Evolutionary conservation across 2,113 vertebrate species (phyloP), one percentile per base, ranked within the genome.

Genomic region (Pelecanus crispus): DNA sequence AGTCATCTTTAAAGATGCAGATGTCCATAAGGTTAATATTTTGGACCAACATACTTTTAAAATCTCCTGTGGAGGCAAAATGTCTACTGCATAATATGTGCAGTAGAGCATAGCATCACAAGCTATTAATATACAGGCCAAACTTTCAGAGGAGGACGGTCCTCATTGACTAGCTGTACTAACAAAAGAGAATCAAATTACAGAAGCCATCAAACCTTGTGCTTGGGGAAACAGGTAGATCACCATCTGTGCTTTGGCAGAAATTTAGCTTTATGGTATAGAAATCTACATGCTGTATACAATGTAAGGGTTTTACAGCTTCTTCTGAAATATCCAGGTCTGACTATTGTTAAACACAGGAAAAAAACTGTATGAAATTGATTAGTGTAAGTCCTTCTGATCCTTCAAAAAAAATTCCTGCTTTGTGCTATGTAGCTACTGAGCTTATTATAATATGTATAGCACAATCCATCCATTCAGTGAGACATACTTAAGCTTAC

Each of bases 111-210:
- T 62, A 90, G 34, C 53, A 65, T 61, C 53, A 53, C 62, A 82
- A 73, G 52, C 40, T 31, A 87, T 91, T 89, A 92, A 81, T 84
- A 89, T 17, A 68, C 40, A 89, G 58, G 38, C 47, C 91, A 90
- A 94, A 96, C 53, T 92, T 94, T 79, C 61, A 92, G 65, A 75
- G 72, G 92, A 90, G 91, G 44, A 68, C 77, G 67, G 44, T 95
- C 34, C 49, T 85, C 56, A 34, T 68, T 81, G 77, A 85, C 34
- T 87, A 65, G 44, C 44, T 89, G 32, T 40, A 20, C 79, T 68
- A 86, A 85, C 90, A 73, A 93, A 92, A 91, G 55, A 26, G 62
- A 58, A 42, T 92, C 32, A 96, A 65, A 92, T 68, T 73, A 53
- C 81, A 58, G 28, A 32, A 53, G 26, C 55, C 50, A 29, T n/a